These are phyloP conservation scores for Nyctibius grandis DNA, from an alignment of 2,797 vertebrate species.

Conservation along the genomic window DNA sequence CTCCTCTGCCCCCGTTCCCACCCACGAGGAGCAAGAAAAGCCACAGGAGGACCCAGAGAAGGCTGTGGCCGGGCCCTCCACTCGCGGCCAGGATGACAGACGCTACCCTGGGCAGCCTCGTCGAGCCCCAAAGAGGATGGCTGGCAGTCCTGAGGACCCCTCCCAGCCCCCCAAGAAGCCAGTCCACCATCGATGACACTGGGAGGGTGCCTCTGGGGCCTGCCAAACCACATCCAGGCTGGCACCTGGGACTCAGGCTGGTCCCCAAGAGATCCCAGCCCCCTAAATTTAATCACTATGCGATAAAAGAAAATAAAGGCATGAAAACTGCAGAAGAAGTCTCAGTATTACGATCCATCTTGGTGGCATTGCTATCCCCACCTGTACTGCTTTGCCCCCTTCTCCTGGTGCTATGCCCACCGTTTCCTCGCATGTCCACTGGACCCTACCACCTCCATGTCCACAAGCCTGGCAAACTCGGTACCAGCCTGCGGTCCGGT, in stretches of 20 bases:
- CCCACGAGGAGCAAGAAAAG: not conserved
- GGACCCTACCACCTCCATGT: too few species aligned
- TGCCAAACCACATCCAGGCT: not conserved
- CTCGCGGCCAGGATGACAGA: too few species aligned
- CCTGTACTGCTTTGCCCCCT: not conserved
- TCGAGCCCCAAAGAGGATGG: too few species aligned
- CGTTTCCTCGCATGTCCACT: fast-evolving
- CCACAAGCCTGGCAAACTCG: not conserved
- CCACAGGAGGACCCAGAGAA: not conserved
- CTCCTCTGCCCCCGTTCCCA: not conserved
- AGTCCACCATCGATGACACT: not conserved
- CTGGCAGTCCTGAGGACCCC: too few species aligned
- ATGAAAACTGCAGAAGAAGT: too few species aligned
- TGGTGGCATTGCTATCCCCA: too few species aligned
- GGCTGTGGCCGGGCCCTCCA: not conserved
- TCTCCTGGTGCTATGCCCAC: not conserved
- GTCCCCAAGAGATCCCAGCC: not conserved
- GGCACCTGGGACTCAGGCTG: not conserved
- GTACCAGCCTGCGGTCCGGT: not conserved
- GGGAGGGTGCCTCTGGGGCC: not conserved
- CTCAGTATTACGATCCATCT: too few species aligned
- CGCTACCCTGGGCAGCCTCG: too few species aligned
- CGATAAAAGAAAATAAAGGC: not conserved
- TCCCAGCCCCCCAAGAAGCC: not conserved
- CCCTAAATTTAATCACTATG: too few species aligned